A percentile compares a stretch with the other conserved stretches of the same genome.
phyloP scores from a whole-genome alignment of 2,113 vertebrate genomes.

The Oncorhynchus masou region DNA sequence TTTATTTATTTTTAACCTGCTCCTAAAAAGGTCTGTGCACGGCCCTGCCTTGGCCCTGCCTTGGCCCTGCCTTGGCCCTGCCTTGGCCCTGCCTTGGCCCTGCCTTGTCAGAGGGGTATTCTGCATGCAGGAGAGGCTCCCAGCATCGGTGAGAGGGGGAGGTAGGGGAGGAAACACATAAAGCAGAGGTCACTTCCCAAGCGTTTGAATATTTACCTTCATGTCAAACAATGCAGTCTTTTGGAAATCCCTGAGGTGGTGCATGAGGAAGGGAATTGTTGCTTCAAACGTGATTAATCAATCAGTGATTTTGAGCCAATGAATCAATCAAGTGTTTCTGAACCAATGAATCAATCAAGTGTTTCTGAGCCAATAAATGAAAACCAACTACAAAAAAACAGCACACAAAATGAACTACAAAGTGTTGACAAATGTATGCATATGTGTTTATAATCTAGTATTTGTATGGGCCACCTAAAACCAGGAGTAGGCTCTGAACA shows the following conservation, averaged over 20 bases:
- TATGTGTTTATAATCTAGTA: background rate
- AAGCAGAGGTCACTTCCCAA: slow-evolving; percentile 58
- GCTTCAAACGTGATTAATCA: background rate
- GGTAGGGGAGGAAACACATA: slow-evolving; percentile 48
- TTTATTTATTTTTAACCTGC: too few species aligned
- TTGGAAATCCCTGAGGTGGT: slow-evolving; percentile 9
- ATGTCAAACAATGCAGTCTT: slow-evolving; percentile 65
- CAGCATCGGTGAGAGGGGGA: slow-evolving; percentile 20
- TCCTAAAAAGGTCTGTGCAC: too few species aligned
- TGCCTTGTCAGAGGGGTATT: background rate
- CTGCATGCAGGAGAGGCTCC: background rate
- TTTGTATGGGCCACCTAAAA: background rate
- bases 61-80: too few species aligned
- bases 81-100: too few species aligned
- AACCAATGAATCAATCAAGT: background rate
- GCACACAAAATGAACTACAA: background rate
- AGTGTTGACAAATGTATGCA: background rate
- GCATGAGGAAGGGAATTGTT: background rate
- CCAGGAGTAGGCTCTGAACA: background rate
- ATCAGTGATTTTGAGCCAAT: background rate
- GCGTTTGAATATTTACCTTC: slow-evolving; percentile 71
- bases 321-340: background rate
- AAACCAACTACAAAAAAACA: background rate
- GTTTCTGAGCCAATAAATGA: background rate
- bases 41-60: too few species aligned